Evolutionary conservation across 2,797 vertebrate genomes (phyloP).

Genomic region (Poecilia gillii): DNA sequence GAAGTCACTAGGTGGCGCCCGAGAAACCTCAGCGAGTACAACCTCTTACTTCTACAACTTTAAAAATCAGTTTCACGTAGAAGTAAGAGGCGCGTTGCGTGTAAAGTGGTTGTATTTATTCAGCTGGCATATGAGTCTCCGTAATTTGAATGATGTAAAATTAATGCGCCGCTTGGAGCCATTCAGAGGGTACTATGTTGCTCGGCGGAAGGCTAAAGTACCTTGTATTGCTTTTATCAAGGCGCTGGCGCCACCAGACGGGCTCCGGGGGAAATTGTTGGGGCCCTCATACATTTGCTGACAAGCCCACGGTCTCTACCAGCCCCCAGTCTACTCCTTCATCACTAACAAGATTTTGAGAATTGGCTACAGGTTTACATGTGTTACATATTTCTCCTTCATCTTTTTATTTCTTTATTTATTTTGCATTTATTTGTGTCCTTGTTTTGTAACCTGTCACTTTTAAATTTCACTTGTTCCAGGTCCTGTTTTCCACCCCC

Average conservation of each 20-base stretch:
- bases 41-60: not conserved
- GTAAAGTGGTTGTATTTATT: not conserved
- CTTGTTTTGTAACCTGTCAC: not conserved
- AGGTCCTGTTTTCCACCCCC: not conserved
- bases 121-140: too few relatives aligned
- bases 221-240: not conserved
- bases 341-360: not conserved
- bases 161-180: constrained; percentile 27
- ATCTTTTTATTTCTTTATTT: not conserved
- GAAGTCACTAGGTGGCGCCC: constrained; percentile 7
- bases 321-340: not conserved
- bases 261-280: not conserved
- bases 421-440: not conserved
- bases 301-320: too few relatives aligned
- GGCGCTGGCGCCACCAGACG: not conserved
- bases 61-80: not conserved
- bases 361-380: not conserved
- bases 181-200: constrained; percentile 25
- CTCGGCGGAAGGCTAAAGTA: constrained; percentile 20
- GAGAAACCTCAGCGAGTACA: not conserved
- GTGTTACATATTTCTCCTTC: not conserved
- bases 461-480: not conserved
- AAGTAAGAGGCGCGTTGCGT: not conserved
- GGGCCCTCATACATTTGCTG: not conserved
- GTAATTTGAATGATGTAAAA: not conserved